These are phyloP conservation scores for Melanotaenia duboulayi DNA, from an alignment of 2,113 vertebrate species.

Conservation along the genomic window DNA sequence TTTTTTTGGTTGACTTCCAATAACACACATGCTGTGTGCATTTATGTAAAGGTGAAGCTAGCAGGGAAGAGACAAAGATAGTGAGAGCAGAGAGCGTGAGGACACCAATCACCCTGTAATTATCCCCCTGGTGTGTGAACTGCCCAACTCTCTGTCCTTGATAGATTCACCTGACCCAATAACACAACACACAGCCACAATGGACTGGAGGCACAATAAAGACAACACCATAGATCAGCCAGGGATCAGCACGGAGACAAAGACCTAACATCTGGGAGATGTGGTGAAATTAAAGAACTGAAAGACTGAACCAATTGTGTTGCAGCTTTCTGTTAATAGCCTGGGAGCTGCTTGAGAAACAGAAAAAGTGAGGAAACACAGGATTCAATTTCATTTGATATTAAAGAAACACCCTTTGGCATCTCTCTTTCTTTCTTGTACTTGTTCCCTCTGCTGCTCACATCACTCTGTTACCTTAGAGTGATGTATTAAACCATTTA, in stretches of 20 bases:
- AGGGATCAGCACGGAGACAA: conserved; percentile 76
- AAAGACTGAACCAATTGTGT: conserved; percentile 68
- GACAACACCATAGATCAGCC: conserved; percentile 74
- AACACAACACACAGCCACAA: conserved; percentile 73
- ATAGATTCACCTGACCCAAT: conserved; percentile 82
- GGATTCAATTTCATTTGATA: conserved; percentile 94
- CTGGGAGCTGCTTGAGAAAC: conserved; percentile 75
- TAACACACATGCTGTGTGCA: conserved; percentile 47
- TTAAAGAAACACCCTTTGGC: conserved; percentile 98
- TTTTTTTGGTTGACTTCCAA: conserved; percentile 56
- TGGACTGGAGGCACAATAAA: conserved; percentile 63
- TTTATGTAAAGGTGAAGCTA: conserved; percentile 66
- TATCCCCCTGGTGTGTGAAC: conserved; percentile 80
- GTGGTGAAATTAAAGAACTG: conserved; percentile 73
- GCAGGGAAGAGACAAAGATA: conserved; percentile 74
- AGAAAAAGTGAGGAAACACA: conserved; percentile 87
- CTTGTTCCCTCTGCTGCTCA: conserved; percentile 56
- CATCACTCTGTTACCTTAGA: conserved; percentile 84
- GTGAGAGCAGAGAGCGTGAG: conserved; percentile 73
- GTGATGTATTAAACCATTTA: conserved; percentile 99
- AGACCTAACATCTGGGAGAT: conserved; percentile 76
- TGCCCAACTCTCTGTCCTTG: conserved; percentile 77
- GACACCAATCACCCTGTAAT: conserved; percentile 82
- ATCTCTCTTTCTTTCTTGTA: conserved; percentile 70
- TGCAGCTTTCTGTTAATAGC: conserved; percentile 70